A percentile compares a stretch with the other conserved stretches of the same genome.
These are phyloP conservation scores for Lomographa bimaculata DNA, from an alignment of 2,888 invertebrate species.

Conservation along the genomic window DNA sequence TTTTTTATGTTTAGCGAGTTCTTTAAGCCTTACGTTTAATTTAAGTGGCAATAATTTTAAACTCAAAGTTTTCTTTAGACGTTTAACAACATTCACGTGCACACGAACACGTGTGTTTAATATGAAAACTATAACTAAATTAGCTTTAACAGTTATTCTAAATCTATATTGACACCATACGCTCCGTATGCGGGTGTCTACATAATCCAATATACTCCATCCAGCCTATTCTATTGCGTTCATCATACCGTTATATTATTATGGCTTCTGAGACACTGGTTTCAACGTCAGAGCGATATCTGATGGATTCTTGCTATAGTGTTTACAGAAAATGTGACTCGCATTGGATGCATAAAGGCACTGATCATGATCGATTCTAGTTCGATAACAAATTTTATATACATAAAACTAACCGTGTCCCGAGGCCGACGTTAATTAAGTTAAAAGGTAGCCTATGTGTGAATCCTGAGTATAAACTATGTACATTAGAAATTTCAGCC, in stretches of 20 bases:
- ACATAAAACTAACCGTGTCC: too few relatives aligned
- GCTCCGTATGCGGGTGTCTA: slow-evolving; percentile 35
- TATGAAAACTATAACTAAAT: slow-evolving; percentile 18
- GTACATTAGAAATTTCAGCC: too few relatives aligned
- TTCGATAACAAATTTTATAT: too few relatives aligned
- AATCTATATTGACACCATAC: slow-evolving; percentile 26
- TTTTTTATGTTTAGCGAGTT: too few relatives aligned
- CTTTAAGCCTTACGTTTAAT: too few relatives aligned
- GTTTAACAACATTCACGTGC: slow-evolving; percentile 18
- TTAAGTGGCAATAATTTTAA: too few relatives aligned
- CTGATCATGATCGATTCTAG: too few relatives aligned
- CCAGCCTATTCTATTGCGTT: slow-evolving; percentile 50
- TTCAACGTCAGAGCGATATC: slow-evolving; percentile 30
- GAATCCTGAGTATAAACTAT: too few relatives aligned
- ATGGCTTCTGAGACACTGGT: slow-evolving; percentile 60
- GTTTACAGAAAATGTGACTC: too few relatives aligned
- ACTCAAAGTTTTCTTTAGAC: slow-evolving; percentile 1
- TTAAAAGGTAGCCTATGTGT: too few relatives aligned
- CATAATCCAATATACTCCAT: slow-evolving; percentile 68
- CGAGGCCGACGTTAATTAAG: too few relatives aligned
- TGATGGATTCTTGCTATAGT: slow-evolving; percentile 24
- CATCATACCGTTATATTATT: slow-evolving; percentile 49
- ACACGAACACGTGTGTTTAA: slow-evolving; percentile 14
- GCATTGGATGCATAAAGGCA: too few relatives aligned
- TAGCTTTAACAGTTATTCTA: slow-evolving; percentile 19